Percentiles rank a stretch among this genome's conserved stretches.
Evolutionary conservation across 2,888 invertebrate genomes (phyloP).

Genomic region (Chymomyza procnemis): DNA sequence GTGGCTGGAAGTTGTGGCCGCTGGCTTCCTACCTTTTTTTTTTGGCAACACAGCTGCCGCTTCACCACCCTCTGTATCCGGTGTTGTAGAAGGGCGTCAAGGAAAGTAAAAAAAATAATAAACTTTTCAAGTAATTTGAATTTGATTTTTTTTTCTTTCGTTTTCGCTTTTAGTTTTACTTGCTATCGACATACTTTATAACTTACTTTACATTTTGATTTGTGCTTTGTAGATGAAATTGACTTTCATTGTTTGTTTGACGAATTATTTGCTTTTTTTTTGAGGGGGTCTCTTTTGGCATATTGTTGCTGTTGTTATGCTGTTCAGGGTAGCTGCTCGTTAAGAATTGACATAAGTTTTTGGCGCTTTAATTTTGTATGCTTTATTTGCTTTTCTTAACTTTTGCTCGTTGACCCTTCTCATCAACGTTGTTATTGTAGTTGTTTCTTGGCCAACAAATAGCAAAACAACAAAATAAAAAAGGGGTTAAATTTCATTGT

Average conservation of each 20-base stretch:
- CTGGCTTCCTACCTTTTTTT: neutral
- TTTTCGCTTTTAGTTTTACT: neutral
- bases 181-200: neutral
- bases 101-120: too few species aligned
- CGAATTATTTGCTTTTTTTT: constrained; percentile 51
- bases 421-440: constrained; percentile 26
- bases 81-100: neutral
- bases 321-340: constrained; percentile 5
- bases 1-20: neutral
- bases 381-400: constrained; percentile 14
- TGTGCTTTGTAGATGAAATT: constrained; percentile 26
- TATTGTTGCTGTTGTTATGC: constrained; percentile 15
- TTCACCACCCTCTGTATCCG: neutral
- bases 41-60: too few species aligned
- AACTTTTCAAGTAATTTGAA: neutral
- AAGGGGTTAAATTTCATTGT: neutral
- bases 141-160: neutral
- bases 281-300: constrained; percentile 5
- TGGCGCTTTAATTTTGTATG: constrained; percentile 21
- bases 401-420: constrained; percentile 10
- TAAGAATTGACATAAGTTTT: constrained; percentile 48
- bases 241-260: constrained; percentile 50
- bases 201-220: constrained; percentile 16
- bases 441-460: neutral
- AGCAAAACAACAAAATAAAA: neutral